Evolutionary conservation across 2,113 vertebrate genomes (phyloP).

Genomic region (Illadopsis cleaveri): DNA sequence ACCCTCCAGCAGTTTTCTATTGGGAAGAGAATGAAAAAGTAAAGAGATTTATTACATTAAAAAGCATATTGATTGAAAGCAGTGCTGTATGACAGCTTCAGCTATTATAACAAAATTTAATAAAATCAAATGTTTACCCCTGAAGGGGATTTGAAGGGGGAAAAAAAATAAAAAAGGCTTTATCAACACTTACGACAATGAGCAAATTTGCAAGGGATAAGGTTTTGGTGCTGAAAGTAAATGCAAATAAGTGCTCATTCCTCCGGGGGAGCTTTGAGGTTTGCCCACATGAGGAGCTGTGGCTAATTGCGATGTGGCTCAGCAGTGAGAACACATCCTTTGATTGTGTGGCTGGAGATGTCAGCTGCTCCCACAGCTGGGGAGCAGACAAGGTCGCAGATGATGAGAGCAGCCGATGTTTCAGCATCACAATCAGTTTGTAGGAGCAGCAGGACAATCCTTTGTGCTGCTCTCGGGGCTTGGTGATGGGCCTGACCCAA

Average conservation of each 20-base stretch:
- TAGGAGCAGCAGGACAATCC: background rate
- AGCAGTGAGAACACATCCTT: slow-evolving; percentile 44
- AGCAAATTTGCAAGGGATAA: slow-evolving; percentile 46
- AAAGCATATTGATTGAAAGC: slow-evolving; percentile 38
- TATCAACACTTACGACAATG: slow-evolving; percentile 16
- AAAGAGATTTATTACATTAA: slow-evolving; percentile 54
- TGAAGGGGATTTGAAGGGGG: background rate
- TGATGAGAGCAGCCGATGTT: slow-evolving; percentile 33
- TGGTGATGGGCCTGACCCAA: rapidly evolving
- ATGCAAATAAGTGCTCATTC: slow-evolving; percentile 47
- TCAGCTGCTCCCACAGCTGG: slow-evolving; percentile 71
- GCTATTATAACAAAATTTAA: slow-evolving; percentile 47
- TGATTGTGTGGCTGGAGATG: slow-evolving; percentile 63
- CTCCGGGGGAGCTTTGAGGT: slow-evolving; percentile 33
- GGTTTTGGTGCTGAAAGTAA: slow-evolving; percentile 27
- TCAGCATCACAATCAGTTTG: slow-evolving; percentile 52
- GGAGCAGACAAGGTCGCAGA: slow-evolving; percentile 62
- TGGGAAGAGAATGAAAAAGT: slow-evolving; percentile 21
- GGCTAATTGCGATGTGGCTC: slow-evolving; percentile 45
- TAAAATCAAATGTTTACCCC: slow-evolving; percentile 69
- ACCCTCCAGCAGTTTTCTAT: slow-evolving; percentile 42
- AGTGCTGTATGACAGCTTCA: background rate
- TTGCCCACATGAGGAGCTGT: background rate
- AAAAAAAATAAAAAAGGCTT: background rate
- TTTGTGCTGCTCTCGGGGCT: background rate